Base-by-base conservation (phyloP, 2,888 invertebrate species). In the Physocephala rufipes region DNA sequence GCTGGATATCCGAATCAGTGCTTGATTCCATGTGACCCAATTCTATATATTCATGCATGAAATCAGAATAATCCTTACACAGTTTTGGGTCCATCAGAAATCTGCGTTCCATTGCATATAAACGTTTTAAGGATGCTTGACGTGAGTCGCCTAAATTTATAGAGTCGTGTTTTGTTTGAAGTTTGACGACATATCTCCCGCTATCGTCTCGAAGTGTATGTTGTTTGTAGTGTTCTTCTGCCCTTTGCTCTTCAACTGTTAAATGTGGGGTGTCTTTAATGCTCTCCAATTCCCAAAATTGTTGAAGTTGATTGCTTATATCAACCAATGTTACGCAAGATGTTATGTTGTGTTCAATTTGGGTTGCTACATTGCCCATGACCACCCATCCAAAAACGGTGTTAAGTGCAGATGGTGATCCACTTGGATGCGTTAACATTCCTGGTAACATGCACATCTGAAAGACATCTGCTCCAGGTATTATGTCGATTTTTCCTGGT, bases 51-150 rank as follows among this genome's bases (percentile, higher is more conserved):
- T n/a, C n/a, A n/a, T n/a, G 16, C 49, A 74, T 74, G 28, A 74
- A 74, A 5, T 55, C 49, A 9, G 15, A 24, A 59, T 72, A 74
- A 24, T 70, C 72, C 15, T 53, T 19, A 28, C 66, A 36, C 1
- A 74, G 63, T 19, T 59, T 21, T 21, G 21, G 13, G 58, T 74
- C 51, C n/a, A 43, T 66, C 1, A 19, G 19, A 43, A 75, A 72
- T 21, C 70, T 49, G 0, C 71, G 64, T 70, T 75, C 74, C 72
- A 71, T 74, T 2, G 70, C 69, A 47, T 59, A 24, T 1, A 75
- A 59, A 47, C 73, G 67, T 67, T 67, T 70, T 1, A 71, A 49
- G n/a, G 73, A 71, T 1, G 64, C 63, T 43, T 28, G 3, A 5
- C 36, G 55, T 16, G 67, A 74, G 2, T 70, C 69, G 5, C 74